Base-by-base conservation (phyloP, 2,797 vertebrate genomes). In the Eleutherodactylus coqui region DNA sequence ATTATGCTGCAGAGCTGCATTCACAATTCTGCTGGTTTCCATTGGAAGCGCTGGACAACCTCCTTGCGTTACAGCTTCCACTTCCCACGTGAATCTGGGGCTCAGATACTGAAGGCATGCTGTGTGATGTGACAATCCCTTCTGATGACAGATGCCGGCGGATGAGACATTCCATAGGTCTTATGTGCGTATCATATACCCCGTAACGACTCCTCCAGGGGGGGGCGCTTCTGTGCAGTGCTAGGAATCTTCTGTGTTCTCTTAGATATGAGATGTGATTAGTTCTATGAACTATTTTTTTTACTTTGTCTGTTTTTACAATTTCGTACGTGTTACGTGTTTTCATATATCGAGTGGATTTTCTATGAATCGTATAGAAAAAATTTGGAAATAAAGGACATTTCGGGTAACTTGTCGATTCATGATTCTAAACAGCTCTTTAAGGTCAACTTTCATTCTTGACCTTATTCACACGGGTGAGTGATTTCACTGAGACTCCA, bases 281-380 rank as follows among this genome's bases (percentile, higher is more conserved):
- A 72, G 80, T 72, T 82, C 64, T 82, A 72, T 70, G 34, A 82
- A 69, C 45, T 51, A 51, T 47, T 47, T 49, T 82, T 53, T 32
- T 51, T 64, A 47, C 75, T 78, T 58, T 78, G 36, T 27, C 51
- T 38, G 36, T 78, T 78, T 78, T 78, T 55, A 78, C 51, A 41
- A 16, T 73, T 58, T 58, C 21, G 27, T 78, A 38, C 5, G 4
- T n/a, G n/a, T 58, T 38, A n/a, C 17, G 69, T 60, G 34, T 60
- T 78, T 78, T n/a, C 21, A 41, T 78, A 78, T 58, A 55, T 27
- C 4, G 60, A 27, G 5, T 60, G 53, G 19, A 41, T 78, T 78
- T 78, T 78, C 36, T 78, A 78, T 78, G 29, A 55, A 58, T 55
- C 8, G 9, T 78, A 36, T 58, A 58, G n/a, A 58, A 60, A 78